These are phyloP conservation scores for Rotaria sp. DNA, from an alignment of 2,888 invertebrate genomes.

Conservation along the genomic window DNA sequence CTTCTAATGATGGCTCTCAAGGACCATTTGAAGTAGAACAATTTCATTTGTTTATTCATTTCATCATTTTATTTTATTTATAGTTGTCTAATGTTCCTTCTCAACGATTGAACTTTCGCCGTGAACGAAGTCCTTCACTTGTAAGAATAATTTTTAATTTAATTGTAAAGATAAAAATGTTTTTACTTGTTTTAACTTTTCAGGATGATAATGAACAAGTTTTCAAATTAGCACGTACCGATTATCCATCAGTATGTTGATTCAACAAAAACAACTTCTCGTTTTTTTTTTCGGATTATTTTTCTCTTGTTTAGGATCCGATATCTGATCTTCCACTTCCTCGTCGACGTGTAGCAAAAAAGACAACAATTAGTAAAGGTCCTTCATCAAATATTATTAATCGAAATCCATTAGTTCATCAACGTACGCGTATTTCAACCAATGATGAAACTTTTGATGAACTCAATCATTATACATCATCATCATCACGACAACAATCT, in stretches of 20 bases:
- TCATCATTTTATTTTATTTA: not conserved
- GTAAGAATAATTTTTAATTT: not conserved
- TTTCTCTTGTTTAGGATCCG: not conserved
- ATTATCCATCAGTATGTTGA: not conserved
- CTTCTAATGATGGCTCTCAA: not conserved
- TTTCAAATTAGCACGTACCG: not conserved
- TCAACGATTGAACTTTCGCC: not conserved
- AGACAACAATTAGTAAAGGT: not conserved
- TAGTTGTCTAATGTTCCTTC: not conserved
- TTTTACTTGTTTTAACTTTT: not conserved
- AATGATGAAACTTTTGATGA: not conserved
- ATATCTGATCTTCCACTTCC: not conserved
- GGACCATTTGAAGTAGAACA: not conserved
- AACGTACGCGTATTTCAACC: not conserved
- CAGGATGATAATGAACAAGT: not conserved
- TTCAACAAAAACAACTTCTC: not conserved
- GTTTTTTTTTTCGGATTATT: not conserved
- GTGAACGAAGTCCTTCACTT: not conserved
- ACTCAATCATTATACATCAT: not conserved
- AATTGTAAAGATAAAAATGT: no score
- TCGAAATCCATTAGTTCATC: not conserved
- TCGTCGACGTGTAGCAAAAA: conserved; percentile 17
- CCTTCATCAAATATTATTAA: not conserved
- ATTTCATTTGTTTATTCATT: not conserved
- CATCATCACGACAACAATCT: not conserved